A percentile compares a stretch with the other conserved stretches of the same genome.
These are phyloP conservation scores for Spea hammondii DNA, from an alignment of 2,797 vertebrate genomes.

Conservation along the genomic window DNA sequence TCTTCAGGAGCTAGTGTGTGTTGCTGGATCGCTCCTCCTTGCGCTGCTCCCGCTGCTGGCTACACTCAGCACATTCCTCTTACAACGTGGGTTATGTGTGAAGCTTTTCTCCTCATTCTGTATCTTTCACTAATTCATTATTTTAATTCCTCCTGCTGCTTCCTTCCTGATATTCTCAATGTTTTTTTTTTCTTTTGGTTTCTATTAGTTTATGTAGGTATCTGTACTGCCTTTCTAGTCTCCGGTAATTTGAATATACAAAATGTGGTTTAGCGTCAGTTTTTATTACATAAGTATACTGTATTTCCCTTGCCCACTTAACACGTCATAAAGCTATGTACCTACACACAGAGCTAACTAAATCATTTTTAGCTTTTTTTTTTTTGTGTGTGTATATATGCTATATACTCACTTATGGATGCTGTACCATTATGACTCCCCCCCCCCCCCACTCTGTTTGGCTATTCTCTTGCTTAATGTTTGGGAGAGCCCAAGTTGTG, in stretches of 20 bases:
- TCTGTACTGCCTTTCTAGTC: slow-evolving; percentile 28
- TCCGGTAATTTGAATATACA: too few relatives aligned
- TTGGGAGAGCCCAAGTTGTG: neutral
- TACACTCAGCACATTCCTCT: slow-evolving; percentile 42
- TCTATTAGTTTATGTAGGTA: neutral
- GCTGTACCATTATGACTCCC: too few relatives aligned
- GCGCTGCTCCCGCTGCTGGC: slow-evolving; percentile 43
- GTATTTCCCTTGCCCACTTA: neutral
- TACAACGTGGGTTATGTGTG: neutral
- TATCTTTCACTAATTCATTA: neutral
- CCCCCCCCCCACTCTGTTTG: too few relatives aligned
- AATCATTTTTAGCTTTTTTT: too few relatives aligned
- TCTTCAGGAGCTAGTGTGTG: slow-evolving; percentile 36
- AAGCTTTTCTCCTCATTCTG: neutral
- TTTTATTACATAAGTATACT: neutral
- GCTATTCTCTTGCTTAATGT: neutral
- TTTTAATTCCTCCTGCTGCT: slow-evolving; percentile 14
- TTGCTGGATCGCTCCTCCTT: slow-evolving; percentile 39
- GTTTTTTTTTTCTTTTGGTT: neutral
- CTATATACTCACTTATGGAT: too few relatives aligned
- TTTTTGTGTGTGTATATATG: too few relatives aligned
- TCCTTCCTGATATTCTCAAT: neutral
- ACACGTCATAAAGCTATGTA: too few relatives aligned
- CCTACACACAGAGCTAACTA: too few relatives aligned
- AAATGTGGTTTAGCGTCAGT: too few relatives aligned